These are phyloP conservation scores for Drosophila arizonae DNA, from an alignment of 1,140 invertebrate species.

Conservation along the genomic window DNA sequence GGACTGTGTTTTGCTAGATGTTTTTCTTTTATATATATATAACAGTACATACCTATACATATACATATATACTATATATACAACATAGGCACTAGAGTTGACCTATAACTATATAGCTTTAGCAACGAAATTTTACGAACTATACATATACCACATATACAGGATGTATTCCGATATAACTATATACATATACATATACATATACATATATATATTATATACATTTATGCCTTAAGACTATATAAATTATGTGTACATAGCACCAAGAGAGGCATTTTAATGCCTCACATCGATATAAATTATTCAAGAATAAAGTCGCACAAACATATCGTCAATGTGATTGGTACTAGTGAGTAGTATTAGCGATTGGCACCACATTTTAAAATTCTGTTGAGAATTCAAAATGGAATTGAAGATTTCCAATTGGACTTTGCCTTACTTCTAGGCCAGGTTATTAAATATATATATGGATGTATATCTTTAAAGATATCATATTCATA, in stretches of 20 bases:
- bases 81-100: conserved; percentile 20
- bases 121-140: conserved; percentile 44
- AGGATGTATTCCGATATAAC: conserved; percentile 25
- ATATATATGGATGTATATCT: too few species aligned
- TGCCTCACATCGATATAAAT: conserved; percentile 7
- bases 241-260: conserved; percentile 10
- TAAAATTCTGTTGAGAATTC: too few species aligned
- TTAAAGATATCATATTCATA: too few species aligned
- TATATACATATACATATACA: conserved; percentile 22
- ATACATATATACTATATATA: conserved; percentile 19
- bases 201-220: not conserved
- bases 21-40: conserved; percentile 19
- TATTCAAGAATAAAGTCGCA: conserved; percentile 46
- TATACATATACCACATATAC: conserved; percentile 19
- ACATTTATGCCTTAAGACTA: too few species aligned
- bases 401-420: too few species aligned
- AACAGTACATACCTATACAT: conserved; percentile 24
- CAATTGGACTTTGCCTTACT: too few species aligned
- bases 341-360: not conserved
- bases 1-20: conserved; percentile 48
- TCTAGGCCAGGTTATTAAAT: too few species aligned
- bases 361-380: too few species aligned
- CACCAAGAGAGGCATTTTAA: conserved; percentile 1
- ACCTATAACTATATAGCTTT: conserved; percentile 35
- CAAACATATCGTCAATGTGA: conserved; percentile 38